A percentile compares a stretch with the other conserved stretches of the same genome.
Conservation (phyloP, 2,888 invertebrate genomes). For the Perizoma flavofasciatum region DNA sequence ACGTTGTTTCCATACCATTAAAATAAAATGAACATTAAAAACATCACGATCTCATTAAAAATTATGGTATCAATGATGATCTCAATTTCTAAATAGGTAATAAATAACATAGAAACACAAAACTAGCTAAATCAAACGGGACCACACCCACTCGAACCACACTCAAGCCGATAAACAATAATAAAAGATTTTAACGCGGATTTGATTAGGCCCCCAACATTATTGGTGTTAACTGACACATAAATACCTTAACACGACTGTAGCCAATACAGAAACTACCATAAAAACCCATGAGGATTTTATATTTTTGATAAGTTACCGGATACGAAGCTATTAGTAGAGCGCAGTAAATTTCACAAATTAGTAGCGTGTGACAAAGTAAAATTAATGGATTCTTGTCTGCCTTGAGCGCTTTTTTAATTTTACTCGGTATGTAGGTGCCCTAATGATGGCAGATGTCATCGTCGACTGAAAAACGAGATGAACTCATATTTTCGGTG, state of each 20-base stretch:
- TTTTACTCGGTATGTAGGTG: constrained; percentile 50
- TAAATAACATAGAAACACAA: constrained; percentile 38
- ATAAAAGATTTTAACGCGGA: constrained; percentile 63
- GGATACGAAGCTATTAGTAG: constrained; percentile 75
- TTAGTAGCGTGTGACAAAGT: constrained; percentile 80
- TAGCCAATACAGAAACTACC: constrained; percentile 32
- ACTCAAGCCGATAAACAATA: constrained; percentile 52
- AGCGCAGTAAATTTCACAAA: constrained; percentile 77
- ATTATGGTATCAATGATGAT: constrained; percentile 38
- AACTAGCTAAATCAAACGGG: constrained; percentile 46
- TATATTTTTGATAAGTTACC: constrained; percentile 72
- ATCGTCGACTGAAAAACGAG: constrained; percentile 59
- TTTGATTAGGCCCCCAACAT: constrained; percentile 64
- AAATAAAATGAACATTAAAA: constrained; percentile 20
- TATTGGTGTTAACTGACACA: constrained; percentile 73
- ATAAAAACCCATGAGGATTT: constrained; percentile 38
- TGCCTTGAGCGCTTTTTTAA: constrained; percentile 64
- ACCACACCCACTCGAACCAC: constrained; percentile 57
- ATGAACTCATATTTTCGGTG: constrained; percentile 50
- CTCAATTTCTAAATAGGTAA: constrained; percentile 38
- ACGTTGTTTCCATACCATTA: constrained; percentile 1
- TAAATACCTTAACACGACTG: constrained; percentile 69
- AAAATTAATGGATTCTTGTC: constrained; percentile 74
- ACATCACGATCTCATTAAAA: constrained; percentile 39
- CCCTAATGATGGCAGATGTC: constrained; percentile 77